Conservation (phyloP, 2,113 vertebrate species). For the Gymnobelideus leadbeateri region DNA sequence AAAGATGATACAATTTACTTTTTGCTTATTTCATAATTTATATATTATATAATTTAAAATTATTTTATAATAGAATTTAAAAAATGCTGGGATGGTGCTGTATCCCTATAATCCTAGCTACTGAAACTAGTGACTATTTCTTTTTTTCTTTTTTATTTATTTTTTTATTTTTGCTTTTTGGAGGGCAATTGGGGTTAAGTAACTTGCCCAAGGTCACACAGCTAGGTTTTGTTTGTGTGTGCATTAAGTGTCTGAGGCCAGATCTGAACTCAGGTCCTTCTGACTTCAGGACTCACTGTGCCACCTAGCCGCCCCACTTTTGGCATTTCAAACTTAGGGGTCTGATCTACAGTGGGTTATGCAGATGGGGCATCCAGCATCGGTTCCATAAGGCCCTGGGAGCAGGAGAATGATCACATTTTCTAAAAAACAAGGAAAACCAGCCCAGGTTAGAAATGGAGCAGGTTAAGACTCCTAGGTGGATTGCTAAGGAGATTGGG, state of each 20-base stretch:
- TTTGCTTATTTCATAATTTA: background rate
- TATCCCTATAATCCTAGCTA: background rate
- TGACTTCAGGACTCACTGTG: too few species aligned
- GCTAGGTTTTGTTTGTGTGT: too few species aligned
- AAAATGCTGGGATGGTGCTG: background rate
- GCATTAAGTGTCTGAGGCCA: too few species aligned
- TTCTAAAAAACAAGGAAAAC: background rate
- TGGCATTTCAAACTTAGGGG: background rate
- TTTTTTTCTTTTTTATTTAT: too few species aligned
- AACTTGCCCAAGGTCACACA: too few species aligned
- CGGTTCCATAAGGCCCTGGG: background rate
- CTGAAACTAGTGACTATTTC: background rate
- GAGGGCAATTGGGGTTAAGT: too few species aligned
- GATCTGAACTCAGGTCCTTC: too few species aligned
- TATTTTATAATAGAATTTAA: background rate
- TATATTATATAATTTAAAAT: too few species aligned
- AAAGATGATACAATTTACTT: background rate
- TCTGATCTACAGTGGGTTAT: background rate
- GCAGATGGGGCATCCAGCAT: background rate
- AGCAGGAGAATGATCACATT: background rate
- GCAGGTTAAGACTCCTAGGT: background rate
- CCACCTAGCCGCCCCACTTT: too few species aligned
- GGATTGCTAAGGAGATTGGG: background rate
- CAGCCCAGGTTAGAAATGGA: background rate
- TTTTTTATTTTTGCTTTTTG: too few species aligned